phyloP scores from a whole-genome alignment of 1,140 invertebrate genomes.

The Alviniconcha marisindica region DNA sequence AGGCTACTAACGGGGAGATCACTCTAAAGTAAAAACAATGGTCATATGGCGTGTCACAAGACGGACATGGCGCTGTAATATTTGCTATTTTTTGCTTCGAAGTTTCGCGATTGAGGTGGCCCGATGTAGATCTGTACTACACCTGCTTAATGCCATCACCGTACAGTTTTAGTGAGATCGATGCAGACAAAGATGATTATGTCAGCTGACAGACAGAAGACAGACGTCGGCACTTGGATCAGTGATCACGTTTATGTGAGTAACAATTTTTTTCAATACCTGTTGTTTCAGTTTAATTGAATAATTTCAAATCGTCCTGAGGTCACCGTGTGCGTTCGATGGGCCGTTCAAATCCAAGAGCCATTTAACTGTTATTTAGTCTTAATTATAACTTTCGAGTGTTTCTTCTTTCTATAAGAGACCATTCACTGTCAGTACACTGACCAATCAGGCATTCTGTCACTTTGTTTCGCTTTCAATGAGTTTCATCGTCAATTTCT shows the following conservation, averaged over 20 bases:
- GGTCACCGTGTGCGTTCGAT: too few species aligned
- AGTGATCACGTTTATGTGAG: conserved; percentile 43
- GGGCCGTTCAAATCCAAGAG: too few species aligned
- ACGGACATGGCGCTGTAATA: neutral
- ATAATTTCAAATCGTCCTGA: too few species aligned
- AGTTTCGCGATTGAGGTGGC: too few species aligned
- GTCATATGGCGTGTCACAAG: neutral
- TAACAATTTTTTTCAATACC: neutral
- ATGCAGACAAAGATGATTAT: neutral
- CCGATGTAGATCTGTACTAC: neutral
- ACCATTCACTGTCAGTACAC: neutral
- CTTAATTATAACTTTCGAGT: neutral
- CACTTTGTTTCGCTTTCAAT: too few species aligned
- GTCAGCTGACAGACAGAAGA: neutral
- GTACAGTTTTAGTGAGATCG: neutral
- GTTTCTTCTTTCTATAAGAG: neutral
- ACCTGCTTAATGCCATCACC: too few species aligned
- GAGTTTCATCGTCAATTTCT: too few species aligned
- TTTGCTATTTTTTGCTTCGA: conserved; percentile 2
- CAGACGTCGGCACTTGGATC: conserved; percentile 27
- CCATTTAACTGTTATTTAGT: too few species aligned
- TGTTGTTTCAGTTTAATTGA: too few species aligned
- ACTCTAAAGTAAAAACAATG: too few species aligned
- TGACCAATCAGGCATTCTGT: neutral
- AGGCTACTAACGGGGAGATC: too few species aligned